Evolutionary conservation across 1,140 invertebrate genomes (phyloP).

Genomic region (Macrotrachela quadricornifera): DNA sequence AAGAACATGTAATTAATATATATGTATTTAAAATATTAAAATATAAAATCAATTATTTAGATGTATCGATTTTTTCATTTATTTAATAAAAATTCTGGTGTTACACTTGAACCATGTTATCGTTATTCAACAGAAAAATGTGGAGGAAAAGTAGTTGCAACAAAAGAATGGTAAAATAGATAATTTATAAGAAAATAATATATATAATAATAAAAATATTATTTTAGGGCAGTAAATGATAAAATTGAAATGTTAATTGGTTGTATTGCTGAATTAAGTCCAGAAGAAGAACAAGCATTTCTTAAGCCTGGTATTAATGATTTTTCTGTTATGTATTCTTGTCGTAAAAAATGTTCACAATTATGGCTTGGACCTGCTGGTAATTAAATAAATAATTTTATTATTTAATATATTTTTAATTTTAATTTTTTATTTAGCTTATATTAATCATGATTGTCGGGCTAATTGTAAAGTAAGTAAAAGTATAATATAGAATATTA

Average conservation of each 20-base stretch:
- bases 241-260: slow-evolving; percentile 46
- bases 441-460: slow-evolving; percentile 94
- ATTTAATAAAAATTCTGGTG: slow-evolving; percentile 36
- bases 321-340: slow-evolving; percentile 95
- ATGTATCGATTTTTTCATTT: too few species aligned
- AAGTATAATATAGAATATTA: too few species aligned
- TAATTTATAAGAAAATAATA: too few species aligned
- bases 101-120: slow-evolving; percentile 73
- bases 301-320: slow-evolving; percentile 84
- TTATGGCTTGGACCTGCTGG: slow-evolving; percentile 83
- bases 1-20: slow-evolving; percentile 58
- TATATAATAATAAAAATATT: too few species aligned
- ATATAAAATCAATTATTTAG: too few species aligned
- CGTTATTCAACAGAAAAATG: slow-evolving; percentile 72
- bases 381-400: too few species aligned
- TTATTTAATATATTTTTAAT: too few species aligned
- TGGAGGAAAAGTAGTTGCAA: slow-evolving; percentile 84
- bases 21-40: too few species aligned
- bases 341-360: slow-evolving; percentile 92
- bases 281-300: slow-evolving; percentile 71
- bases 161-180: slow-evolving; percentile 54
- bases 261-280: slow-evolving; percentile 80
- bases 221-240: slow-evolving; percentile 14
- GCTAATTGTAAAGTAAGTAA: slow-evolving; percentile 48
- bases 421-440: slow-evolving; percentile 40